Base-by-base conservation (phyloP, 92 coral and sea anemone species). In the Umimayanthus kanabou region DNA sequence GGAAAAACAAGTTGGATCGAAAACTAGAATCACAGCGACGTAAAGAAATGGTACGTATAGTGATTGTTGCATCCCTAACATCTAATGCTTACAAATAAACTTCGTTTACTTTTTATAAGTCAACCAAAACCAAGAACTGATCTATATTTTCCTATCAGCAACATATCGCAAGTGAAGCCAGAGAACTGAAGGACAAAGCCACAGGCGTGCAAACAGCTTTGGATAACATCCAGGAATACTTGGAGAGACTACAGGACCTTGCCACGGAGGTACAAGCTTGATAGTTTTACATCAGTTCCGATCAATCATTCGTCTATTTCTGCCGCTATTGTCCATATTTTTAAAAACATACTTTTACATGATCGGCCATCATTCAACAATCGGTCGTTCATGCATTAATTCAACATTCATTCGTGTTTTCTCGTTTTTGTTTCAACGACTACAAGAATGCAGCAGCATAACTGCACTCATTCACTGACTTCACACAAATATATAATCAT, bases 141-240 rank as follows among this genome's bases (percentile, higher is more conserved):
- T 40, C n/a, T 16, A 1, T 66, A 18, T 65, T 40, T 53, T 33
- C 57, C 9, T 84, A 66, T 58, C 74, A 95, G 98, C 79, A 58
- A 25, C 89, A 76, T 25, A 89, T 95, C 33, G 92, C 80, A 53
- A 85, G 43, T 29, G 96, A 93, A 75, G 96, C 96, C 16, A 76
- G 85, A 2, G 89, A 88, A 39, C 83, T 95, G 47, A 93, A 91
- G 76, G 96, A 95, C 78, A 88, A 93, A 55, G 98, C 98, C 25
- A 96, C 98, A 57, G 95, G 92, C 76, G 94, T 96, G 20, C 90
- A 92, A 64, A 90, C 83, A 70, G 95, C 99, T 53, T 83, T 96
- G 47, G 73, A 55, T 28, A 91, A 94, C 18, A 89, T 93, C 23
- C 85, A 93, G 67, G 98, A 89, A 50, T 92, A 77, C 81, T 83